phyloP scores from a whole-genome alignment of 2,888 invertebrate genomes.

The Vandiemenella viatica region DNA sequence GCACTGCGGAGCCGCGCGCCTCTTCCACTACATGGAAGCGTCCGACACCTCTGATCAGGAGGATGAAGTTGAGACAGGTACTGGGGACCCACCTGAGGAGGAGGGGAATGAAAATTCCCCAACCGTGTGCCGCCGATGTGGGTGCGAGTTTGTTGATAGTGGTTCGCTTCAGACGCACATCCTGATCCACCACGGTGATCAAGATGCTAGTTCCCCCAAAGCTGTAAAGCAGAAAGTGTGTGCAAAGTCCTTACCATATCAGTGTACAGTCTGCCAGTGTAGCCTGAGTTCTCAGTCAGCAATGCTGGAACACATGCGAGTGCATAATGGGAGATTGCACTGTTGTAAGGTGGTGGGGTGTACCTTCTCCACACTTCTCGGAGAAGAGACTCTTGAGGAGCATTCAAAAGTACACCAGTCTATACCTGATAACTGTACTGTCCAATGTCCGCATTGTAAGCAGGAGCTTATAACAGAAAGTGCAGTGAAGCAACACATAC shows the following conservation, averaged over 20 bases:
- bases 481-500: no score
- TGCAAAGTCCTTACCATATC: constrained; percentile 25
- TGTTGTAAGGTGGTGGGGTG: constrained; percentile 24
- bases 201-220: background rate
- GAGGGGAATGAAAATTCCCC: constrained; percentile 29
- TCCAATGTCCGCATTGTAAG: no score
- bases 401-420: no score
- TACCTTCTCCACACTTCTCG: constrained; percentile 16
- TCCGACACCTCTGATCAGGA: constrained; percentile 51
- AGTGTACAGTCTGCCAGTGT: constrained; percentile 32
- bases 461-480: no score
- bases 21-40: constrained; percentile 60
- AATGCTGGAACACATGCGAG: constrained; percentile 34
- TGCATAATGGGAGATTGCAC: constrained; percentile 29
- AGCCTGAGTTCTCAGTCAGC: constrained; percentile 30
- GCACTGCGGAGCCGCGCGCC: constrained; percentile 45
- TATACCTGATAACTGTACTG: no score
- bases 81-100: background rate
- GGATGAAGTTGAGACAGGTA: constrained; percentile 31
- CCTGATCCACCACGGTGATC: constrained; percentile 26
- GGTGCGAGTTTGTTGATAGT: constrained; percentile 37
- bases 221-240: no score
- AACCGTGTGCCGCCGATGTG: constrained; percentile 36
- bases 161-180: constrained; percentile 34
- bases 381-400: background rate